These are phyloP conservation scores for Anguilla marmorata DNA, from an alignment of 2,797 vertebrate species.

Conservation along the genomic window DNA sequence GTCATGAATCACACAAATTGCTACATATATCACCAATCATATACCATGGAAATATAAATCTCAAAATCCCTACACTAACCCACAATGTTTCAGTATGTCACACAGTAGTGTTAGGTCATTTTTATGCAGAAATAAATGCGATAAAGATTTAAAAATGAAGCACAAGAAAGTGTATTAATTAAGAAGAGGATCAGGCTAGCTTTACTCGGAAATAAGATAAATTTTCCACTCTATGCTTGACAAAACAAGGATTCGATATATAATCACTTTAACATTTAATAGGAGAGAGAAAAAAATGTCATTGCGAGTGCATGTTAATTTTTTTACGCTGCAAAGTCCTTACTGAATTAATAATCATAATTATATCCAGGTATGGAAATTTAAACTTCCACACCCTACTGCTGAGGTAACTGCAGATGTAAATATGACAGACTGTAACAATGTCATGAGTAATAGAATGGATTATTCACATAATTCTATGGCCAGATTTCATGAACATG, in stretches of 20 bases:
- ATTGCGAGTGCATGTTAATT: background rate
- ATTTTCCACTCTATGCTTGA: background rate
- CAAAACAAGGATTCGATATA: background rate
- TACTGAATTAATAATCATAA: conserved; percentile 1
- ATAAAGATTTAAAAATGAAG: background rate
- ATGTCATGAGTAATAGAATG: background rate
- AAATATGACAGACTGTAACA: background rate
- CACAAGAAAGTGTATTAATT: background rate
- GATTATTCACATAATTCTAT: background rate
- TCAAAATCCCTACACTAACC: background rate
- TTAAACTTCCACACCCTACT: background rate
- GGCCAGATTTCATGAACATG: no score
- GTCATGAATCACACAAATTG: background rate
- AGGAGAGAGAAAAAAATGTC: background rate
- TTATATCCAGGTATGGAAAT: conserved; percentile 14
- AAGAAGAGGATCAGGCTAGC: background rate
- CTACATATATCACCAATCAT: background rate
- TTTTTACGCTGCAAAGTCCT: conserved; percentile 5
- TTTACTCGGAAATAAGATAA: conserved; percentile 18
- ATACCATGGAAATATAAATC: background rate
- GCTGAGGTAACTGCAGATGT: background rate
- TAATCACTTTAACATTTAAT: background rate
- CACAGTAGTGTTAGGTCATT: background rate
- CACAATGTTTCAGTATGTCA: background rate
- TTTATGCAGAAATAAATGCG: background rate